Evolutionary conservation across 2,888 invertebrate species (phyloP).

Genomic region (Vanessa cardui): DNA sequence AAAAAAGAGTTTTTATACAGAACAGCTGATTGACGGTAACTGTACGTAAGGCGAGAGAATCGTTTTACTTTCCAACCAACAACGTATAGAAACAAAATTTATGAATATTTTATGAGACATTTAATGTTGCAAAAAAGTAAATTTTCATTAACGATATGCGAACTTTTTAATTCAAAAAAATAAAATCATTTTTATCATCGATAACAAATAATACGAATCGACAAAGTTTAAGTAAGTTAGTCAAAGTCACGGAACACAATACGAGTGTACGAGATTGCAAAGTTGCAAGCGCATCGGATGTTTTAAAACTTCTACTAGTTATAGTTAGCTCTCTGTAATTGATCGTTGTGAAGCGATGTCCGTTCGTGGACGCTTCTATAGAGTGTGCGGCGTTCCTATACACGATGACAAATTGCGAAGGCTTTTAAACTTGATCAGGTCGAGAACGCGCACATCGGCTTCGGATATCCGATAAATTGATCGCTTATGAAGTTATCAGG

Average conservation of each 20-base stretch:
- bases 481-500: slow-evolving; percentile 17
- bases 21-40: slow-evolving; percentile 27
- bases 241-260: slow-evolving; percentile 36
- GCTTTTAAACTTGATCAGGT: slow-evolving; percentile 41
- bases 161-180: not conserved
- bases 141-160: too few relatives aligned
- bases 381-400: slow-evolving; percentile 25
- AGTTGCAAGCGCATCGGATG: slow-evolving; percentile 44
- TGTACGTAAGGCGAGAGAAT: not conserved
- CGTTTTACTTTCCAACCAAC: too few relatives aligned
- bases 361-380: slow-evolving; percentile 23
- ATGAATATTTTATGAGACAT: too few relatives aligned
- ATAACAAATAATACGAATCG: slow-evolving; percentile 21
- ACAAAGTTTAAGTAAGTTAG: slow-evolving; percentile 27
- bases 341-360: slow-evolving; percentile 32
- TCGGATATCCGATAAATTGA: slow-evolving; percentile 14
- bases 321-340: slow-evolving; percentile 28
- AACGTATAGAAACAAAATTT: too few relatives aligned
- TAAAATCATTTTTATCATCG: not conserved
- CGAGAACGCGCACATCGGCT: slow-evolving; percentile 18
- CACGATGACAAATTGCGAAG: slow-evolving; percentile 39
- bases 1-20: slow-evolving; percentile 13
- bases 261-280: slow-evolving; percentile 32
- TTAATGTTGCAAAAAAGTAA: too few relatives aligned
- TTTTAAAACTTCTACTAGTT: slow-evolving; percentile 59